Percentiles rank a stretch among this genome's conserved stretches.
Conservation (phyloP, 2,797 vertebrate species). For the Hemitrygon akajei region DNA sequence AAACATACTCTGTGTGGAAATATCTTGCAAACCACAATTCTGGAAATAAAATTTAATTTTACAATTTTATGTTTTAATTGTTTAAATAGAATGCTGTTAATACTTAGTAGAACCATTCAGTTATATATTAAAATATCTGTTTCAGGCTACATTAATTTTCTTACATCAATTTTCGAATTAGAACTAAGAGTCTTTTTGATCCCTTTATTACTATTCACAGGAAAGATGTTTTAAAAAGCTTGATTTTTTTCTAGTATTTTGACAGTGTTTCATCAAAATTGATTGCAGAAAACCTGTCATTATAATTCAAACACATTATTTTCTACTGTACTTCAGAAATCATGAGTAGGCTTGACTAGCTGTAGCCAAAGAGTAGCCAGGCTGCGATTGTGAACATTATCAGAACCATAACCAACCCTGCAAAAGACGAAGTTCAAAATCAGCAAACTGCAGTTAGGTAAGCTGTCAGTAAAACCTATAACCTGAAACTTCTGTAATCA, state of each 20-base stretch:
- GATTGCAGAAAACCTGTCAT: background rate
- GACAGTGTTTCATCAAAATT: background rate
- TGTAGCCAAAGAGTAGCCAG: background rate
- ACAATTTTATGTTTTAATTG: background rate
- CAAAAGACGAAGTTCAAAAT: background rate
- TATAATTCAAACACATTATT: background rate
- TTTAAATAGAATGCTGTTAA: background rate
- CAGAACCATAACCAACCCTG: too few relatives aligned
- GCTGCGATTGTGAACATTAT: background rate
- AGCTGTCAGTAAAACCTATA: background rate
- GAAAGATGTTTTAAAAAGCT: background rate
- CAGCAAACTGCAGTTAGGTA: background rate
- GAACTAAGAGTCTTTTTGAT: background rate
- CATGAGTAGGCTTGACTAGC: background rate
- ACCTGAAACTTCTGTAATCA: background rate
- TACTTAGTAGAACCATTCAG: background rate
- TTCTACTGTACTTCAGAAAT: background rate
- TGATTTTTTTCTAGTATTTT: slow-evolving; percentile 4
- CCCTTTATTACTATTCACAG: background rate
- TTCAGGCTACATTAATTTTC: too few relatives aligned
- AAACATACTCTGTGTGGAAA: background rate
- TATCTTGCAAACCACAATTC: background rate
- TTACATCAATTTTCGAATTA: background rate
- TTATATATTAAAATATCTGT: background rate
- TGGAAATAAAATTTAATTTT: background rate